These are phyloP conservation scores for Pseudorhiza aurosa DNA, from an alignment of 30 jellyfish, hydroid and myxozoan species.

Conservation along the genomic window DNA sequence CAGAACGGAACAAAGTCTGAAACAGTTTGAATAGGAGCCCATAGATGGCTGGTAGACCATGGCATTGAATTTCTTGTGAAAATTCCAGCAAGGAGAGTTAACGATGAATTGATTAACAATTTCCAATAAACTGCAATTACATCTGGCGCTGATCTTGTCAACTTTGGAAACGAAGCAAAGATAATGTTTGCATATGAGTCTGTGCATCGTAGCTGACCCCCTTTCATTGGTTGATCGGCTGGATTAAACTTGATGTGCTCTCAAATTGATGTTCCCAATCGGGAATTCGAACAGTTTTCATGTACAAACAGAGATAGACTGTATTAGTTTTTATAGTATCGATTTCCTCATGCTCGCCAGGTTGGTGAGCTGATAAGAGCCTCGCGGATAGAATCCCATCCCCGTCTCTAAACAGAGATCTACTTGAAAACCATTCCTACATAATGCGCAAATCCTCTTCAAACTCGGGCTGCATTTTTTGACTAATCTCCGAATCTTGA, in stretches of 20 bases:
- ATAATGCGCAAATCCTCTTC: slow-evolving; percentile 55
- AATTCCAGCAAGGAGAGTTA: neutral
- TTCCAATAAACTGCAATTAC: slow-evolving; percentile 1
- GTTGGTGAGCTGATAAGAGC: slow-evolving; percentile 55
- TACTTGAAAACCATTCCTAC: slow-evolving; percentile 59
- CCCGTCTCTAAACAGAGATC: slow-evolving; percentile 63
- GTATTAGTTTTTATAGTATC: slow-evolving; percentile 45
- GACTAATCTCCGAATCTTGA: slow-evolving; percentile 61
- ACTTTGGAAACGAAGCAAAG: neutral
- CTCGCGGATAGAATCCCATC: slow-evolving; percentile 50
- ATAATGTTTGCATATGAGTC: slow-evolving; percentile 19
- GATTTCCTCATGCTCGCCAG: slow-evolving; percentile 37
- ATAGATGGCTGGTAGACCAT: too few species aligned
- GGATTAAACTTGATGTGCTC: slow-evolving; percentile 39
- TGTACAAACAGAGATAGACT: slow-evolving; percentile 48
- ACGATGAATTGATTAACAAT: neutral
- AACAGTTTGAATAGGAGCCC: too few species aligned
- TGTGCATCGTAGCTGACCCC: slow-evolving; percentile 16
- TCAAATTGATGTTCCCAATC: slow-evolving; percentile 54
- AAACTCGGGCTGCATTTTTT: slow-evolving; percentile 53
- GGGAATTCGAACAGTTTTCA: slow-evolving; percentile 37
- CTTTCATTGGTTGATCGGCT: slow-evolving; percentile 4
- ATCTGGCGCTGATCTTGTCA: slow-evolving; percentile 22
- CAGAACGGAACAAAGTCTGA: too few species aligned
- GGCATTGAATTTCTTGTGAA: neutral